phyloP scores from a whole-genome alignment of 2,888 invertebrate genomes.

The Steinernema carpocapsae region DNA sequence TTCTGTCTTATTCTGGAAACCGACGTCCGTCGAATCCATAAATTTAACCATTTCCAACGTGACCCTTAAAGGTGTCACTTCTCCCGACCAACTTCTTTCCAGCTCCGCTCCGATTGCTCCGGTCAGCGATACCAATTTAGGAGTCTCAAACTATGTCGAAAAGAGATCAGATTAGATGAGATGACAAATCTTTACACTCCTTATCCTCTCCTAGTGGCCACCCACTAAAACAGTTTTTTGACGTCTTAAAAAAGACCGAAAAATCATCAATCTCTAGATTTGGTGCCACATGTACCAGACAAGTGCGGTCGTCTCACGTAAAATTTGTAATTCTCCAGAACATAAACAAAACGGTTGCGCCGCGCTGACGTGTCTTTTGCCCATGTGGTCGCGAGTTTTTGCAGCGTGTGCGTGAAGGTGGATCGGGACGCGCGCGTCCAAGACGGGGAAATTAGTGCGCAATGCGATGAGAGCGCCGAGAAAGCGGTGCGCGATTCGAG shows the following conservation, averaged over 20 bases:
- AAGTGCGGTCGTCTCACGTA: background rate
- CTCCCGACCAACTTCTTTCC: background rate
- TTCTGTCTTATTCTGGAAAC: too few relatives aligned
- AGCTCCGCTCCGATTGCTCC: background rate
- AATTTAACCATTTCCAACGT: too few relatives aligned
- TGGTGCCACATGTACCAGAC: background rate
- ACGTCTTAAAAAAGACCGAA: background rate
- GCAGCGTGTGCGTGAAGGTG: conserved; percentile 25
- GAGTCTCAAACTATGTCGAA: conserved; percentile 2
- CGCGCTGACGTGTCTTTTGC: conserved; percentile 34
- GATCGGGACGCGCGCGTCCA: conserved; percentile 15
- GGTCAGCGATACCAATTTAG: background rate
- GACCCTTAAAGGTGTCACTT: background rate
- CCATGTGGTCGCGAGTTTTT: conserved; percentile 32
- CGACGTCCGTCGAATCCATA: too few relatives aligned
- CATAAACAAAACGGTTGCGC: conserved; percentile 32
- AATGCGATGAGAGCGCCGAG: conserved; percentile 20
- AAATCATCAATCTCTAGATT: background rate
- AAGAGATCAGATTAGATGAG: conserved; percentile 6
- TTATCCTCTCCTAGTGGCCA: background rate
- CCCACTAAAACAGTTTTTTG: background rate
- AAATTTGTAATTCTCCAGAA: conserved; percentile 12
- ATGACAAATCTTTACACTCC: background rate
- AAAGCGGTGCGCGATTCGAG: conserved; percentile 25
- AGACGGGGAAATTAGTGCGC: conserved; percentile 23